Evolutionary conservation across 2,113 vertebrate genomes (phyloP), one percentile per base, ranked within the genome.

Genomic region (Phoenicopterus ruber): DNA sequence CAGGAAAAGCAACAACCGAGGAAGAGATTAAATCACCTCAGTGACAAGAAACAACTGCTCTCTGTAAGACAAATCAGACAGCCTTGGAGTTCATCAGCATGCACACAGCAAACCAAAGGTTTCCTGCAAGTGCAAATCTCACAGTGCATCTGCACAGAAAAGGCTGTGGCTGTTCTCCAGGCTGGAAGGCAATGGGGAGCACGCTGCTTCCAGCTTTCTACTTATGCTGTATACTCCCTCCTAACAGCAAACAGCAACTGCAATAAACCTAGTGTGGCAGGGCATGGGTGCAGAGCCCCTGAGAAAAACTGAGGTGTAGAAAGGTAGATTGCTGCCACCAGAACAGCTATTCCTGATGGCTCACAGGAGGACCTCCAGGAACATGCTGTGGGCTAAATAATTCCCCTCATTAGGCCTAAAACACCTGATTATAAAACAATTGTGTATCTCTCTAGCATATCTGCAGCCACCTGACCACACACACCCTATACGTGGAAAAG

Each of bases 231-330:
- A 12, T 7, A 7, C 31, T 78, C 40, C 42, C 7, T 67, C 38
- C 49, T 47, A 52, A 57, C 17, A 86, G 10, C n/a, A 32, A 84
- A 62, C 9, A 52, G 36, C 25, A 66, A 36, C 54, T 25, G 19
- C 26, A 72, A 47, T 16, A 65, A 89, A n/a, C 40, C 29, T 57
- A 20, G 31, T 1, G 5, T 8, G 6, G 14, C 28, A 88, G 14
- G 25, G 31, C 49, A 65, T 0, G 1, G 46, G 11, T 9, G 18
- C 5, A 29, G 55, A 69, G 17, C 28, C 12, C 29, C 17, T 5
- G 3, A 34, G 11, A 65, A 89, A 91, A 65, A 17, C 1, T 0
- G 0, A 72, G 21, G 21, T 58, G 29, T 11, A 26, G 21, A 52
- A 86, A 67, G n/a, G 26, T 16, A 57, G 31, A 63, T 2, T 16